Evolutionary conservation across 1,140 invertebrate species (phyloP).

Genomic region (Acromyrmex echinatior): DNA sequence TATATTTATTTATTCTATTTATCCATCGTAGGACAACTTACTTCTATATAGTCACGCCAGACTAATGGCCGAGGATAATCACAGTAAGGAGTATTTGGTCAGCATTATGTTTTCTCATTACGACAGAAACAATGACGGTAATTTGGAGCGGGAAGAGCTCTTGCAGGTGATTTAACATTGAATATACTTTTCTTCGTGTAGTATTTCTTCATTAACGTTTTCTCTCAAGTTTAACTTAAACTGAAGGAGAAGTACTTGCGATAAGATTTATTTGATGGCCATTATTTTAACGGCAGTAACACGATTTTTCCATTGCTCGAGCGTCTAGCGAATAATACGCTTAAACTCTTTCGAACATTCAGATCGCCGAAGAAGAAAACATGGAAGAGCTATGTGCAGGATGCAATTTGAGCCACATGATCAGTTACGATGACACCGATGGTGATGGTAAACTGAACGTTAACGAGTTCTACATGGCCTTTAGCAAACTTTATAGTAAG

Average conservation of each 20-base stretch:
- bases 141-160: constrained; percentile 90
- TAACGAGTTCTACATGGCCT: constrained; percentile 92
- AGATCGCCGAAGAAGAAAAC: constrained; percentile 89
- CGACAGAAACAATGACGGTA: constrained; percentile 91
- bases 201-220: constrained; percentile 60
- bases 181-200: constrained; percentile 26
- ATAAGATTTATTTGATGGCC: constrained; percentile 48
- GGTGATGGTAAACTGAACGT: constrained; percentile 90
- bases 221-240: constrained; percentile 19
- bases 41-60: constrained; percentile 91
- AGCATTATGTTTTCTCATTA: constrained; percentile 94
- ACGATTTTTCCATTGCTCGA: constrained; percentile 20
- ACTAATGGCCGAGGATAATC: constrained; percentile 88
- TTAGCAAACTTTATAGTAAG: constrained; percentile 92
- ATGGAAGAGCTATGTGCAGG: constrained; percentile 89
- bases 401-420: constrained; percentile 91
- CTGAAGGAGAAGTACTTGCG: background rate
- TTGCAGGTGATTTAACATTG: constrained; percentile 85
- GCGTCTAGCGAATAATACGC: constrained; percentile 5
- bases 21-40: constrained; percentile 89
- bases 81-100: constrained; percentile 91
- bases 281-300: constrained; percentile 37
- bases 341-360: constrained; percentile 52
- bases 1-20: constrained; percentile 63
- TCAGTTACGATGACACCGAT: constrained; percentile 91